These are phyloP conservation scores for Saccostrea echinata DNA, from an alignment of 1,140 invertebrate genomes.

Conservation along the genomic window DNA sequence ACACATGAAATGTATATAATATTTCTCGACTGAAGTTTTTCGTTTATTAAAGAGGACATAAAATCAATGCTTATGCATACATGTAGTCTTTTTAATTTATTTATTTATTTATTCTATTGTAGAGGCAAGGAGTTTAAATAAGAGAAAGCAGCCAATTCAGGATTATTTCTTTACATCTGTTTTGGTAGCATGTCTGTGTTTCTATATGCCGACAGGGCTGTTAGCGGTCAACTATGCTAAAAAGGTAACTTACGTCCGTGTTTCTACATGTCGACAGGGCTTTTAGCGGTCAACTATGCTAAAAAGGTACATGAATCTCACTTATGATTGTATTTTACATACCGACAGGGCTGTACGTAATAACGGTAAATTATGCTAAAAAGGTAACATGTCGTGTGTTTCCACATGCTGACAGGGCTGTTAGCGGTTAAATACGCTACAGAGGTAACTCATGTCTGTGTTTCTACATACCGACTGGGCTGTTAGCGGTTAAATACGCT, in stretches of 20 bases:
- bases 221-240: not conserved
- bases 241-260: not conserved
- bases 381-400: not conserved
- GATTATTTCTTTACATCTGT: not conserved
- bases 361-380: no score
- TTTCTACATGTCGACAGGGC: no score
- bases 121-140: not conserved
- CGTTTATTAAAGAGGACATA: no score
- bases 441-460: not conserved
- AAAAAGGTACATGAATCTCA: no score
- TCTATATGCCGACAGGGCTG: not conserved
- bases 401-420: not conserved
- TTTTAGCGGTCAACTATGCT: no score
- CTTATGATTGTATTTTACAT: no score
- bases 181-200: constrained; percentile 12
- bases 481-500: no score
- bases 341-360: no score
- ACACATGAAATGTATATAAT: not conserved
- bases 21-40: not conserved
- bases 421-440: not conserved
- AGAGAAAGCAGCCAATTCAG: not conserved
- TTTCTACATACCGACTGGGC: no score
- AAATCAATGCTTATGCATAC: no score
- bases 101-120: not conserved
- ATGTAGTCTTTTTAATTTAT: no score